Evolutionary conservation across 2,888 invertebrate species (phyloP), one percentile per base, ranked within the genome.

Genomic region (Platynereis dumerilii): DNA sequence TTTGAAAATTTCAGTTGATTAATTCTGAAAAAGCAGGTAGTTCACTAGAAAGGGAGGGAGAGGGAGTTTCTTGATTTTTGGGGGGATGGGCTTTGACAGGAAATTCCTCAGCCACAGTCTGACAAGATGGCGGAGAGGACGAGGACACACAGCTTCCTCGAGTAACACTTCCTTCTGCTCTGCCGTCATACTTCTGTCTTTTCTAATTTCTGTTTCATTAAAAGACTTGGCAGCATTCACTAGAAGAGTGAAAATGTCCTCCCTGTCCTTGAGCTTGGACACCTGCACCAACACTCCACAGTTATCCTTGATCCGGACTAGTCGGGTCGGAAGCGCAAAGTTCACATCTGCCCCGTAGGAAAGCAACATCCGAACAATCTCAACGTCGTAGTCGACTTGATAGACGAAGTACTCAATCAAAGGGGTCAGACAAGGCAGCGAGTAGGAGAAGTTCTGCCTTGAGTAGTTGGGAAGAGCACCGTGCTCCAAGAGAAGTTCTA

Each of bases 401-500:
- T 75, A 76, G 48, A 91, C 90, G 17, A 94, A 86, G 81, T 93
- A 93, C 81, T 94, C 94, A 0, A 92, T 91, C 1, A 94, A 85
- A 0, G 92, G 91, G 0, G 93, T 87, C 22, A 93, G 86, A 0
- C 90, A 88, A 0, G 90, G 90, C 53, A 90, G 90, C 7, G 73
- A 74, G 65, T 78, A 80, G 29, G 75, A 75, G 26, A 75, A 72
- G n/a, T 90, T 89, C 0, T 72, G 71, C 62, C 91, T 90, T 74
- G 74, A 66, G 15, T 74, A 75, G 64, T 79, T 80, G 5, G 79
- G 77, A 53, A 80, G 65, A 20, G 82, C 83, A 12, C 80, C 81
- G 44, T 75, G 62, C 58, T 76, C 68, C 0, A 83, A 74, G 1
- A 83, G 71, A 42, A 74, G n/a, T 56, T 75, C 68, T 2, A 81